Conservation (phyloP, 2,888 invertebrate genomes). For the Scaptomyza parva region DNA sequence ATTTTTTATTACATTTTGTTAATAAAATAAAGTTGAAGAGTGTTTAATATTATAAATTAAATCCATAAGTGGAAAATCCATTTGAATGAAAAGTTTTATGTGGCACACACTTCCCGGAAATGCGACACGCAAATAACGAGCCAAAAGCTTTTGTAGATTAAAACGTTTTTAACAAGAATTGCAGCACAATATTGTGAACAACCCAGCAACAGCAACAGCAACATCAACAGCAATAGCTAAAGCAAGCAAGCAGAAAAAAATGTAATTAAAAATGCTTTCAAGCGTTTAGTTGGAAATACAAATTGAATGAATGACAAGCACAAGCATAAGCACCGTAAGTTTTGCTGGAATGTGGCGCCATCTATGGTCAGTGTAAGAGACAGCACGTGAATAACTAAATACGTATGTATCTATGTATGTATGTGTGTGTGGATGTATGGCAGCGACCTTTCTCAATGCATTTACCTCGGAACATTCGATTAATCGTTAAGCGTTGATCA, state of each 20-base stretch:
- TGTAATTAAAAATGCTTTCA: constrained; percentile 31
- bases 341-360: constrained; percentile 38
- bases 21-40: neutral
- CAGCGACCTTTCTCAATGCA: constrained; percentile 52
- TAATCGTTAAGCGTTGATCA: constrained; percentile 34
- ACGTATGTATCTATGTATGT: neutral
- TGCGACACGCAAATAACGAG: constrained; percentile 29
- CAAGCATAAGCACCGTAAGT: constrained; percentile 48
- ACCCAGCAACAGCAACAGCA: neutral
- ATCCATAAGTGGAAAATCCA: constrained; percentile 18
- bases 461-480: neutral
- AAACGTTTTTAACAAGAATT: constrained; percentile 45
- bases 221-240: no score
- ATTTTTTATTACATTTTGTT: constrained; percentile 31
- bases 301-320: constrained; percentile 32
- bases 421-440: neutral
- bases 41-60: neutral
- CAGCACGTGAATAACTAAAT: constrained; percentile 28
- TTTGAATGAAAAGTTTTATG: constrained; percentile 6
- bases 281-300: constrained; percentile 25
- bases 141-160: constrained; percentile 34
- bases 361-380: constrained; percentile 15
- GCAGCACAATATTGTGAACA: constrained; percentile 1
- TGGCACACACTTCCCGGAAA: constrained; percentile 49
- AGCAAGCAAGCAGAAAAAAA: constrained; percentile 8